A percentile compares a stretch with the other conserved stretches of the same genome.
phyloP scores from a whole-genome alignment of 1,140 invertebrate genomes.

The Penaeus vannamei region DNA sequence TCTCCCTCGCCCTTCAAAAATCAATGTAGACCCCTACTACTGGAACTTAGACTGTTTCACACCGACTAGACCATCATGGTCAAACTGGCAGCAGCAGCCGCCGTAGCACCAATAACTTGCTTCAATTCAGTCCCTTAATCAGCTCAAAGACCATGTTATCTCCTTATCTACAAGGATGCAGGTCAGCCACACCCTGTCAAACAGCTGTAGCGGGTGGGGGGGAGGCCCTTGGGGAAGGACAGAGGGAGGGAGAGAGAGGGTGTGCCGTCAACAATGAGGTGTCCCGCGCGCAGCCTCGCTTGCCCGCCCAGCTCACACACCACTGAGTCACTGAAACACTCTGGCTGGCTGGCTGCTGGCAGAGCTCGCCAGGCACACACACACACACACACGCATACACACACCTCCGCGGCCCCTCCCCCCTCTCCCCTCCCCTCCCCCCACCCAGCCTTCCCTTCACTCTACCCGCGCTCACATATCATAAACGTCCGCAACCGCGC shows the following conservation, averaged over 20 bases:
- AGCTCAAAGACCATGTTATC: too few species aligned
- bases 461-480: neutral
- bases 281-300: too few species aligned
- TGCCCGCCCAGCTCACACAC: too few species aligned
- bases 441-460: neutral
- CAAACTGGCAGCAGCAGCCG: too few species aligned
- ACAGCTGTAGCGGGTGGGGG: neutral
- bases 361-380: neutral
- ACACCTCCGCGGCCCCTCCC: neutral
- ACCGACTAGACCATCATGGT: too few species aligned
- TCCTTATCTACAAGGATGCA: neutral
- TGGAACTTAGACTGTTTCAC: too few species aligned
- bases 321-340: neutral
- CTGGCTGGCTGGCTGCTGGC: neutral
- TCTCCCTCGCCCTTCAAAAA: too few species aligned
- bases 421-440: neutral
- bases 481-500: neutral
- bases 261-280: neutral
- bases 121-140: too few species aligned
- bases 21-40: too few species aligned
- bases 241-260: neutral
- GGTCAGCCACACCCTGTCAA: too few species aligned
- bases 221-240: neutral
- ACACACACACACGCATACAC: constrained; percentile 20
- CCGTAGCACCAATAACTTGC: too few species aligned